Evolutionary conservation across 2,113 vertebrate genomes (phyloP).

Genomic region (Cinclus cinclus): DNA sequence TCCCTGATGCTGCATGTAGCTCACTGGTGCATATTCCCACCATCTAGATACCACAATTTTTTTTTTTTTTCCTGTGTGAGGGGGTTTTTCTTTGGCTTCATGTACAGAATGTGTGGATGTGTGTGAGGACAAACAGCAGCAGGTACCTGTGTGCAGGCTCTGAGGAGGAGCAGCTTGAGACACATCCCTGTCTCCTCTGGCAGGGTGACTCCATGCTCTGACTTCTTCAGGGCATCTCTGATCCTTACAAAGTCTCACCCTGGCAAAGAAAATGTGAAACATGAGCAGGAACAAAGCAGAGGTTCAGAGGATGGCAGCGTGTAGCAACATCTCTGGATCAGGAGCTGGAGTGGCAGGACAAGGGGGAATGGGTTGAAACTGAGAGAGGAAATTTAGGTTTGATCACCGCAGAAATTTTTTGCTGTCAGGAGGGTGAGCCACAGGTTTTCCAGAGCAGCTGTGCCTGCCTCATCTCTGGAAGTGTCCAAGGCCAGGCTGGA

Average conservation of each 20-base stretch:
- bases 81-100: neutral
- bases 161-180: neutral
- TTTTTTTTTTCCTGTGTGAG: neutral
- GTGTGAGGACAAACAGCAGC: neutral
- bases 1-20: neutral
- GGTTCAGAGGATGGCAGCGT: neutral
- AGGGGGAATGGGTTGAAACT: neutral
- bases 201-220: neutral
- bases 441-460: neutral
- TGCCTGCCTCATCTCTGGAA: neutral
- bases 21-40: neutral
- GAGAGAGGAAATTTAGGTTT: neutral
- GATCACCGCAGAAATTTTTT: neutral
- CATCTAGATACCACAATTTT: accelerated
- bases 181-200: neutral
- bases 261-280: neutral
- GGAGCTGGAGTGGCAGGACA: neutral
- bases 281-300: neutral
- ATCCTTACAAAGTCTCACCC: neutral
- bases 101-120: neutral
- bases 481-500: neutral
- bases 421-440: neutral
- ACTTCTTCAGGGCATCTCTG: neutral
- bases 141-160: neutral
- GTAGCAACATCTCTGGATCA: neutral